These are phyloP conservation scores for Spilosoma lubricipeda DNA, from an alignment of 2,888 invertebrate species.

Conservation along the genomic window DNA sequence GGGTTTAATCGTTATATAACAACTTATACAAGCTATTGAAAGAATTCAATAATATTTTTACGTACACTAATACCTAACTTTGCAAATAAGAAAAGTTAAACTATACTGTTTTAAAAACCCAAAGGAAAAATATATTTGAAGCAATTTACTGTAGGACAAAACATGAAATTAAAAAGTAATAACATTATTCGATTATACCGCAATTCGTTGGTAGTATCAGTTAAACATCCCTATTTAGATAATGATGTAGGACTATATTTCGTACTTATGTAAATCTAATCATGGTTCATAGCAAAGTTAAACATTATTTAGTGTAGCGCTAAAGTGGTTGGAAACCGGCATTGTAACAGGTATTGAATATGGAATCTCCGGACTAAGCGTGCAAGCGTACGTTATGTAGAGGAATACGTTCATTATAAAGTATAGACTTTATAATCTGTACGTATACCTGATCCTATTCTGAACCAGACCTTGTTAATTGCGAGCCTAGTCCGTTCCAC, in stretches of 20 bases:
- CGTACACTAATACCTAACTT: neutral
- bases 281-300: slow-evolving; percentile 25
- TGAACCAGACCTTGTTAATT: slow-evolving; percentile 72
- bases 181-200: neutral
- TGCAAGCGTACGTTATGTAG: slow-evolving; percentile 25
- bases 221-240: slow-evolving; percentile 29
- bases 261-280: slow-evolving; percentile 52
- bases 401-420: slow-evolving; percentile 40
- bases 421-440: slow-evolving; percentile 37
- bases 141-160: neutral
- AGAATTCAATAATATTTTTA: neutral
- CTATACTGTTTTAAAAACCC: slow-evolving; percentile 15
- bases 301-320: slow-evolving; percentile 38
- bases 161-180: neutral
- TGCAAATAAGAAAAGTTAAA: slow-evolving; percentile 20
- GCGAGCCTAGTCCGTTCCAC: slow-evolving; percentile 56
- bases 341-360: slow-evolving; percentile 37
- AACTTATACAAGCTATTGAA: neutral
- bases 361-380: slow-evolving; percentile 25
- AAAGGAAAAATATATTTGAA: neutral
- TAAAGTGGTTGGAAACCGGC: slow-evolving; percentile 42
- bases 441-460: slow-evolving; percentile 56
- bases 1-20: slow-evolving; percentile 7
- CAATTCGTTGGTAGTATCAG: slow-evolving; percentile 11
- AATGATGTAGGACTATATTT: slow-evolving; percentile 36